Evolutionary conservation across 2,113 vertebrate species (phyloP), one percentile per base, ranked within the genome.

Genomic region (Myrmophylax atrothorax): DNA sequence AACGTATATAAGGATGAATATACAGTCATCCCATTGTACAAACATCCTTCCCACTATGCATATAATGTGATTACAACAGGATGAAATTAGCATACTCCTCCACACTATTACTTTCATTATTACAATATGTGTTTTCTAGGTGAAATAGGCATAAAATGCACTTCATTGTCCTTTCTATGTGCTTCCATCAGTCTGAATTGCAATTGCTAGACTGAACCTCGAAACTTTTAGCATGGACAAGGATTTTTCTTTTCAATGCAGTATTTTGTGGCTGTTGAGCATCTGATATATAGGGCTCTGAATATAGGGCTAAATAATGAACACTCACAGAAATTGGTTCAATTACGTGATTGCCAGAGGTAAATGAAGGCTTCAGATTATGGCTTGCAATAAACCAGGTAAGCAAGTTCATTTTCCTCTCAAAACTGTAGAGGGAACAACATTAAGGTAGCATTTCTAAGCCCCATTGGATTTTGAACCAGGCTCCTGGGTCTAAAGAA

Each of bases 381-480:
- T 10, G 5, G 7, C 11, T 76, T 83, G 40, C 24, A 70, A 50
- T 38, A 80, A 82, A 64, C 12, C 79, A 17, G 7, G 6, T 42
- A 84, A 87, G 64, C 44, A 55, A 59, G 40, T 60, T 35, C 7
- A 75, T 88, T 69, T 92, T 84, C 44, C 17, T 91, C 15, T n/a
- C 37, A 59, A 10, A 28, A 31, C 24, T 59, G 11, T 26, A 60
- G 33, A 78, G 9, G 16, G 19, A 66, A 70, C 8, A 83, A 22
- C 18, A 83, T 73, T 67, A 82, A 67, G 50, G 58, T 46, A 68
- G 22, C 17, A 53, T 74, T 92, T 89, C 19, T 75, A 87, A 87
- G 17, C 82, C 91, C 50, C 33, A 6, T 56, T 84, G n/a, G 81
- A 76, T 89, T 91, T 93, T 66, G 95, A 95, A 84, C 58, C 5